A percentile compares a stretch with the other conserved stretches of the same genome.
Conservation (phyloP, 1,140 invertebrate species). For the Medauroidea extradentata region DNA sequence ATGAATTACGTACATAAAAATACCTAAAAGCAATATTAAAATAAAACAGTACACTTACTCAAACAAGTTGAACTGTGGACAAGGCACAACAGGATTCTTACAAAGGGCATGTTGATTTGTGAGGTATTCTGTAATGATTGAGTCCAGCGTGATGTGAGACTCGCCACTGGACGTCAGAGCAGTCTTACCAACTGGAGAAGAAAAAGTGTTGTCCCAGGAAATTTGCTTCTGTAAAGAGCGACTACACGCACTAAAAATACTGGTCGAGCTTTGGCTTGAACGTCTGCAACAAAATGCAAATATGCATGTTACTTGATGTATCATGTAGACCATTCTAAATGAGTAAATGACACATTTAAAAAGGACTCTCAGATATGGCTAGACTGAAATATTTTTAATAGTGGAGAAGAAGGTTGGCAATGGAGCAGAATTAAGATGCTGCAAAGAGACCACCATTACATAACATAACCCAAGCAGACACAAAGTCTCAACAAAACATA, state of each 20-base stretch:
- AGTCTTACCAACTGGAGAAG: neutral
- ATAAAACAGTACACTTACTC: constrained; percentile 51
- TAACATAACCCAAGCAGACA: too few relatives aligned
- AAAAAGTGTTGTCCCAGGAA: constrained; percentile 13
- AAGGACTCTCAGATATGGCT: too few relatives aligned
- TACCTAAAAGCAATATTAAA: constrained; percentile 1
- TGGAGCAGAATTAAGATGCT: too few relatives aligned
- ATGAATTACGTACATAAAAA: constrained; percentile 5
- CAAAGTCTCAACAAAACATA: too few relatives aligned
- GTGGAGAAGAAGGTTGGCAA: too few relatives aligned
- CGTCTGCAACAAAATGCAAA: constrained; percentile 27
- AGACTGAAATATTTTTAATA: too few relatives aligned
- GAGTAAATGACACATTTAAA: neutral
- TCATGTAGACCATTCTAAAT: too few relatives aligned
- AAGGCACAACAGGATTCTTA: constrained; percentile 88
- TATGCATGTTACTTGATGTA: too few relatives aligned
- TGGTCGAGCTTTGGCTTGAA: constrained; percentile 28
- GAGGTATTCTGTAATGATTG: constrained; percentile 93
- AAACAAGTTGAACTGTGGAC: constrained; percentile 85
- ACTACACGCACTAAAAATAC: constrained; percentile 16
- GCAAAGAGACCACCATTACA: too few relatives aligned
- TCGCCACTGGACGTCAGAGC: constrained; percentile 26
- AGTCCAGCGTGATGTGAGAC: constrained; percentile 69
- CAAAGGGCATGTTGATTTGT: constrained; percentile 93
- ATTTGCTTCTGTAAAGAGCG: constrained; percentile 67